phyloP scores from a whole-genome alignment of 1,140 invertebrate species.

The Goniozus legneri region DNA sequence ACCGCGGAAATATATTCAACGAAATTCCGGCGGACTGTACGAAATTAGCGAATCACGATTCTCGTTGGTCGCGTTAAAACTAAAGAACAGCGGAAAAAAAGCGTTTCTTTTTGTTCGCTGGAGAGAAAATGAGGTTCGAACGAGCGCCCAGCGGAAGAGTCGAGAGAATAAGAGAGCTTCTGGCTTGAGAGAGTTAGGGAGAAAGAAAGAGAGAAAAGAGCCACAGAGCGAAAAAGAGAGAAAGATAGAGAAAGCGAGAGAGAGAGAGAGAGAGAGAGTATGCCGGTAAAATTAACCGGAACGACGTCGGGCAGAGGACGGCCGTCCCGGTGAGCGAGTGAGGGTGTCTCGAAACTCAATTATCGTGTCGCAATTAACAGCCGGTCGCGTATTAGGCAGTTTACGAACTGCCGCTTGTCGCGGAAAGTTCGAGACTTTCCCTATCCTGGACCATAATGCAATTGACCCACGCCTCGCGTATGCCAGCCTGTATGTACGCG shows the following conservation, averaged over 20 bases:
- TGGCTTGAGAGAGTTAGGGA: neutral
- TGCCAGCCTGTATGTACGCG: slow-evolving; percentile 5
- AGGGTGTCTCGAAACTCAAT: slow-evolving; percentile 21
- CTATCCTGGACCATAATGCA: slow-evolving; percentile 20
- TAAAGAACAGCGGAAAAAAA: no score
- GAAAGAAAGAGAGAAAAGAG: neutral
- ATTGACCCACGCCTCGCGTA: slow-evolving; percentile 10
- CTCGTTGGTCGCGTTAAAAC: no score
- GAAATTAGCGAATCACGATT: no score
- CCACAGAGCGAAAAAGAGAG: neutral
- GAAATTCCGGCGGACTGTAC: no score
- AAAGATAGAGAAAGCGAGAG: neutral
- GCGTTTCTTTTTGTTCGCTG: neutral
- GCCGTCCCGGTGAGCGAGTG: neutral
- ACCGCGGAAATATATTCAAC: no score
- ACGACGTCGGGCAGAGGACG: slow-evolving; percentile 2
- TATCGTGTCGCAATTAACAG: slow-evolving; percentile 29
- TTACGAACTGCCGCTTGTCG: slow-evolving; percentile 21
- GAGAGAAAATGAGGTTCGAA: no score
- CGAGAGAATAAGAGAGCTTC: neutral
- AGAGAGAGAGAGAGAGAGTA: slow-evolving; percentile 1
- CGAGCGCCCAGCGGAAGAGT: neutral
- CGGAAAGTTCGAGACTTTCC: slow-evolving; percentile 20
- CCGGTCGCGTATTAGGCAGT: slow-evolving; percentile 23
- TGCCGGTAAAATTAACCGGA: slow-evolving; percentile 10